Conservation (phyloP, 2,797 vertebrate species). For the Dromococcyx pavoninus region DNA sequence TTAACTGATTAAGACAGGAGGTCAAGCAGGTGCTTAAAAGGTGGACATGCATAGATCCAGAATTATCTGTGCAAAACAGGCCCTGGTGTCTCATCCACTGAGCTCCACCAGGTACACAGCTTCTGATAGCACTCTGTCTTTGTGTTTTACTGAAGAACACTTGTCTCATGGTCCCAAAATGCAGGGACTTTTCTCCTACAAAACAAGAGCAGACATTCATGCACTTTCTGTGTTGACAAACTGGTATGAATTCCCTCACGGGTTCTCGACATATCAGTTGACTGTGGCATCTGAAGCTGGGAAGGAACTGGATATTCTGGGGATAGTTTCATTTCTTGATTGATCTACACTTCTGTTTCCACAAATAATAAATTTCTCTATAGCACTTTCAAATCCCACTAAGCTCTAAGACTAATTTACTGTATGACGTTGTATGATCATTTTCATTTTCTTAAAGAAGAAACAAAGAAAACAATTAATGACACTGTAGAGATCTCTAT, state of each 20-base stretch:
- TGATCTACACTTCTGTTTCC: neutral
- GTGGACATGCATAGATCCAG: neutral
- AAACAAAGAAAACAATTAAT: neutral
- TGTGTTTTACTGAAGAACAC: neutral
- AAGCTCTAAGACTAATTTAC: neutral
- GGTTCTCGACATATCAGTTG: rapidly evolving
- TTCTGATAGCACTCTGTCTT: neutral
- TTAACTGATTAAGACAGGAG: neutral
- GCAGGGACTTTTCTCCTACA: neutral
- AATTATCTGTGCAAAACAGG: neutral
- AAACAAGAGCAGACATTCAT: neutral
- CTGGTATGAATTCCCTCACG: neutral
- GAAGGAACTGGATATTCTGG: neutral
- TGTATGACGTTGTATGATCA: neutral
- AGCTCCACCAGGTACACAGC: neutral
- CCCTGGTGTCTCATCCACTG: neutral
- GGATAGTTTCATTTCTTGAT: neutral
- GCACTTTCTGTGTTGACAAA: neutral
- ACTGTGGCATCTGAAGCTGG: neutral
- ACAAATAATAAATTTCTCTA: neutral
- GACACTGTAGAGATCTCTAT: neutral
- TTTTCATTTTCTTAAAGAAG: rapidly evolving
- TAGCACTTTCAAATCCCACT: neutral
- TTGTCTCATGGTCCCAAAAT: neutral
- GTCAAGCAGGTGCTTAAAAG: neutral